These are phyloP conservation scores for Hirtodrosophila duncani DNA, from an alignment of 2,888 invertebrate species.

Conservation along the genomic window DNA sequence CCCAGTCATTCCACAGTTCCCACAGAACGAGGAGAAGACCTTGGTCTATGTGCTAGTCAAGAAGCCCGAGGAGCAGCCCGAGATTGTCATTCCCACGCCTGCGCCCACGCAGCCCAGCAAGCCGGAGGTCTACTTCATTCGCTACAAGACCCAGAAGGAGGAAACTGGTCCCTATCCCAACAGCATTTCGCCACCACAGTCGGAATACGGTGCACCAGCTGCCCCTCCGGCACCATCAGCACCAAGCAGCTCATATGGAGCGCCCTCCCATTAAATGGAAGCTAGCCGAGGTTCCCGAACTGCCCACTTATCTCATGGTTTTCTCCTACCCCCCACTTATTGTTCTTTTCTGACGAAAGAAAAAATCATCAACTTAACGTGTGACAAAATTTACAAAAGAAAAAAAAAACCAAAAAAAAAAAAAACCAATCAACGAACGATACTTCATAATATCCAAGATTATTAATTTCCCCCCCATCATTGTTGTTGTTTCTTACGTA, in stretches of 20 bases:
- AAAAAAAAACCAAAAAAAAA: conserved; percentile 37
- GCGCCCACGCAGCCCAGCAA: conserved; percentile 87
- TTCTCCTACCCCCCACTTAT: conserved; percentile 24
- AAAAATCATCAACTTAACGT: conserved; percentile 45
- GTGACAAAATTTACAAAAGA: conserved; percentile 65
- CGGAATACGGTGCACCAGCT: conserved; percentile 77
- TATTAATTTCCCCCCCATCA: not conserved
- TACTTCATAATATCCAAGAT: not conserved
- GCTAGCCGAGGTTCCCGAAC: conserved; percentile 15
- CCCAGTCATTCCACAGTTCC: conserved; percentile 82
- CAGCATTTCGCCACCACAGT: conserved; percentile 74
- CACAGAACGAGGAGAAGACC: conserved; percentile 87
- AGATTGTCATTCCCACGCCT: conserved; percentile 83
- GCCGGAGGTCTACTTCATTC: conserved; percentile 87
- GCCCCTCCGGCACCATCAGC: conserved; percentile 72
- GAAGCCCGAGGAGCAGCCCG: conserved; percentile 86
- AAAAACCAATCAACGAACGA: conserved; percentile 22
- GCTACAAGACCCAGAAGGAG: conserved; percentile 84
- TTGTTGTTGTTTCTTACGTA: conserved; percentile 56
- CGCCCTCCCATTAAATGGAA: conserved; percentile 68
- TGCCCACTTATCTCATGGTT: conserved; percentile 33
- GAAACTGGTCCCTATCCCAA: conserved; percentile 77
- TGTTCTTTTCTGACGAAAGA: conserved; percentile 29
- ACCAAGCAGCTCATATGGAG: conserved; percentile 77
- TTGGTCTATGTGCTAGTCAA: conserved; percentile 86